Conservation (phyloP, 2,888 invertebrate species). For the Sesia apiformis region DNA sequence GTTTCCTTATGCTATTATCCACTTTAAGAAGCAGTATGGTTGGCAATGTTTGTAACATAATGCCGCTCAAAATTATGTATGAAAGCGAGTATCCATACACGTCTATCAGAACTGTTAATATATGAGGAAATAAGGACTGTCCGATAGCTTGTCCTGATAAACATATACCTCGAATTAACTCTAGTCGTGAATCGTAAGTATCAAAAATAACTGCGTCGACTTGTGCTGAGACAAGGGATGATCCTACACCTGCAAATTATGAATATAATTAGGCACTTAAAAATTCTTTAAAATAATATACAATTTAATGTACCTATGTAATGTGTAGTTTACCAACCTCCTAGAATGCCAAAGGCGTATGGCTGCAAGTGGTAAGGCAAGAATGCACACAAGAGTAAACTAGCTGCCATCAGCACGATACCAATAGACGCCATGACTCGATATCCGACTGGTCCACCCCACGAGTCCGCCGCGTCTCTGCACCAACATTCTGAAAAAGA, state of each 20-base stretch:
- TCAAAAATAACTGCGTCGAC: constrained; percentile 64
- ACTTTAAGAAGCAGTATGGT: constrained; percentile 51
- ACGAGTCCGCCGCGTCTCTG: constrained; percentile 64
- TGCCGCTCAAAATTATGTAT: constrained; percentile 47
- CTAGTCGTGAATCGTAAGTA: constrained; percentile 55
- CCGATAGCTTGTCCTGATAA: constrained; percentile 63
- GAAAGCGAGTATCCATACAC: constrained; percentile 47
- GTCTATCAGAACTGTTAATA: constrained; percentile 50
- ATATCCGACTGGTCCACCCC: constrained; percentile 53
- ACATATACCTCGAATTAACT: constrained; percentile 47
- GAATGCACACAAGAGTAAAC: constrained; percentile 44
- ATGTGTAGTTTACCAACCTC: constrained; percentile 28
- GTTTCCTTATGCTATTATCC: constrained; percentile 33
- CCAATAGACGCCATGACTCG: constrained; percentile 53
- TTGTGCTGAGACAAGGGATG: constrained; percentile 61
- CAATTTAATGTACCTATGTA: neutral
- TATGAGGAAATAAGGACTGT: constrained; percentile 57
- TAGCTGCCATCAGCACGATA: constrained; percentile 33
- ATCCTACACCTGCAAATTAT: constrained; percentile 53
- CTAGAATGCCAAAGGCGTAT: constrained; percentile 46
- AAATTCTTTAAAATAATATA: neutral
- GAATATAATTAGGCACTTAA: neutral
- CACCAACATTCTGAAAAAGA: constrained; percentile 62
- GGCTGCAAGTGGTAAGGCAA: constrained; percentile 41
- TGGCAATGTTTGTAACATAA: constrained; percentile 59